A percentile compares a stretch with the other conserved stretches of the same genome.
Evolutionary conservation across 2,888 invertebrate species (phyloP).

Genomic region (Ophioninae sp.): DNA sequence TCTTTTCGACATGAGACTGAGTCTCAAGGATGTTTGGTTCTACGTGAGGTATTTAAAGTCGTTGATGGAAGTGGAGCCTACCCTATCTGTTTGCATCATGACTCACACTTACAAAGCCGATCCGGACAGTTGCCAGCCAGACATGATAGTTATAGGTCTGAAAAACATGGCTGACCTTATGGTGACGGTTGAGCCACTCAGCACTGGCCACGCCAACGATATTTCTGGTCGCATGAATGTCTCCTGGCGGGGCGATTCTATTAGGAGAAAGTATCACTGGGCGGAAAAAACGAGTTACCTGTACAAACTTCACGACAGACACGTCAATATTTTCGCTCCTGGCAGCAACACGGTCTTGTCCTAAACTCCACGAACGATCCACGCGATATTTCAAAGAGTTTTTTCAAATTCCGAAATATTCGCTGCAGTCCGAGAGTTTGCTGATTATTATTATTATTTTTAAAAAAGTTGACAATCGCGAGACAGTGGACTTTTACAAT

Average conservation of each 20-base stretch:
- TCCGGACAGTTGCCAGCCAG: conserved; percentile 80
- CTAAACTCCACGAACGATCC: conserved; percentile 30
- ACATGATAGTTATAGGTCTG: conserved; percentile 84
- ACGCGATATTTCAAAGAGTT: neutral
- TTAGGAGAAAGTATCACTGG: conserved; percentile 73
- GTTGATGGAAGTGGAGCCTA: conserved; percentile 68
- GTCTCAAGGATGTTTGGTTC: conserved; percentile 82
- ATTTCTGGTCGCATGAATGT: conserved; percentile 87
- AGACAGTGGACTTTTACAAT: neutral
- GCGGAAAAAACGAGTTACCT: conserved; percentile 81
- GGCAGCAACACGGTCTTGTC: conserved; percentile 80
- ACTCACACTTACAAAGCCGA: conserved; percentile 80
- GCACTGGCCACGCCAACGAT: conserved; percentile 88
- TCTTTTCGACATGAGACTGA: conserved; percentile 85
- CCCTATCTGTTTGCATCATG: conserved; percentile 73
- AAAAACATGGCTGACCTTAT: conserved; percentile 85
- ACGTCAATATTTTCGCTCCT: conserved; percentile 88
- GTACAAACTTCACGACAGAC: conserved; percentile 89
- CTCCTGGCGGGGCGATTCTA: conserved; percentile 76
- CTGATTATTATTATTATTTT: neutral
- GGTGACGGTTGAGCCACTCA: conserved; percentile 85
- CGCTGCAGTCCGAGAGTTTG: neutral
- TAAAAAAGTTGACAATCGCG: neutral
- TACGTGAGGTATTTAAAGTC: conserved; percentile 74
- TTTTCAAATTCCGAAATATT: neutral